A percentile compares a stretch with the other conserved stretches of the same genome.
Conservation (phyloP, 2,113 vertebrate genomes). For the Empidonax alnorum region DNA sequence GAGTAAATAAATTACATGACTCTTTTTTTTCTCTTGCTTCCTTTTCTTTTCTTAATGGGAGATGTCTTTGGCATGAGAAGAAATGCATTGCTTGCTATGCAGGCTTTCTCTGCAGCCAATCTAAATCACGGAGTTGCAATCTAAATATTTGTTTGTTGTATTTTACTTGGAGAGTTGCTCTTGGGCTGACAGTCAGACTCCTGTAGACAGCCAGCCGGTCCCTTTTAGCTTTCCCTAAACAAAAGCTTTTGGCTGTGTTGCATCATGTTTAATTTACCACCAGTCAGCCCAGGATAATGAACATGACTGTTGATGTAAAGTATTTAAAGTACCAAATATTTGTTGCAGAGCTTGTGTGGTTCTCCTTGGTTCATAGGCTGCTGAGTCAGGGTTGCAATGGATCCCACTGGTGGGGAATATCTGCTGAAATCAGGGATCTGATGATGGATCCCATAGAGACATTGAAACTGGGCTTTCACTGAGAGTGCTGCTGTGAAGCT, state of each 20-base stretch:
- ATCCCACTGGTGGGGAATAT: background rate
- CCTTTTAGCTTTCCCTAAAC: conserved; percentile 30
- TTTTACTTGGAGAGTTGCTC: conserved; percentile 17
- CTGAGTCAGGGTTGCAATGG: background rate
- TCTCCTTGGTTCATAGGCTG: background rate
- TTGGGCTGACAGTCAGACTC: conserved; percentile 30
- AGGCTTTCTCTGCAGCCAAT: conserved; percentile 14
- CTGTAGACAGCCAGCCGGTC: background rate
- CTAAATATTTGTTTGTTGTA: conserved; percentile 41
- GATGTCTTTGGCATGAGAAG: background rate
- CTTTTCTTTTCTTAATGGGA: background rate
- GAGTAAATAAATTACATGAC: background rate
- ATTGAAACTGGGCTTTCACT: background rate
- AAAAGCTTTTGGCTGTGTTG: background rate
- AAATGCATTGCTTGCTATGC: background rate
- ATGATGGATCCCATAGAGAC: background rate
- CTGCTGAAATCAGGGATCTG: background rate
- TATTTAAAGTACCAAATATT: conserved; percentile 9
- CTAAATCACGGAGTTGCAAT: background rate
- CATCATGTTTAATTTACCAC: conserved; percentile 5
- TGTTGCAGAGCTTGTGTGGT: background rate
- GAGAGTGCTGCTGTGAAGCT: background rate
- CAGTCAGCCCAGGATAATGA: background rate
- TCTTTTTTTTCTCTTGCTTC: conserved; percentile 14
- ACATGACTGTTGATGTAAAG: background rate